Percentiles rank a stretch among this genome's conserved stretches.
These are phyloP conservation scores for Nymphalis io DNA, from an alignment of 1,140 invertebrate genomes.

Conservation along the genomic window DNA sequence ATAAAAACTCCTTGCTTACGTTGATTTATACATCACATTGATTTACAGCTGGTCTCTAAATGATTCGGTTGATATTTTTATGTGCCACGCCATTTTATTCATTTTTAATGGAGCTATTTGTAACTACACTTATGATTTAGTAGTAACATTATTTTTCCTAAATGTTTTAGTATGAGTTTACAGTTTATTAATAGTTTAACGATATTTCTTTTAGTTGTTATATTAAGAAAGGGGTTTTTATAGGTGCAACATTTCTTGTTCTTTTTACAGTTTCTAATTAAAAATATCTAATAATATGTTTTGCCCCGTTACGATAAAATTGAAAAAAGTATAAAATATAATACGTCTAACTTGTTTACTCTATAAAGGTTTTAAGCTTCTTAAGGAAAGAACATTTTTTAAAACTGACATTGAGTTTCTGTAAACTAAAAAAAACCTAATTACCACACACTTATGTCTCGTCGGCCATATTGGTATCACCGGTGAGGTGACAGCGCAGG, in stretches of 20 bases:
- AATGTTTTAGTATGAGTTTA: slow-evolving; percentile 17
- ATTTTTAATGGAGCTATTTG: slow-evolving; percentile 31
- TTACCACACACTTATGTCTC: slow-evolving; percentile 26
- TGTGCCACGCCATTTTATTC: slow-evolving; percentile 27
- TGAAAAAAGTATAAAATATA: too few species aligned
- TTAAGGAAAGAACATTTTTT: too few species aligned
- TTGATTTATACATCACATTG: slow-evolving; percentile 31
- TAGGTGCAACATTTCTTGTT: background rate
- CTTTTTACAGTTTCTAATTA: background rate
- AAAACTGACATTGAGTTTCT: background rate
- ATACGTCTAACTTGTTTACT: too few species aligned
- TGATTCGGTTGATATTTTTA: slow-evolving; percentile 44
- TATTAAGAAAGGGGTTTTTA: background rate
- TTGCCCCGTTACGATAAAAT: too few species aligned
- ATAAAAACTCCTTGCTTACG: background rate
- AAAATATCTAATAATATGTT: background rate
- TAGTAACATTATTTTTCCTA: slow-evolving; percentile 17
- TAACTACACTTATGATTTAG: slow-evolving; percentile 30
- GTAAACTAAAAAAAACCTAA: slow-evolving; percentile 13
- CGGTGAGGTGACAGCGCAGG: slow-evolving; percentile 41
- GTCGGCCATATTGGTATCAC: slow-evolving; percentile 32
- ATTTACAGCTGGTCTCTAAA: slow-evolving; percentile 37
- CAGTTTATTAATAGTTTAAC: slow-evolving; percentile 4
- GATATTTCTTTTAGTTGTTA: background rate
- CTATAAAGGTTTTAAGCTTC: too few species aligned